Conservation (phyloP, 1,140 invertebrate genomes). For the Armadillidium nasatum region DNA sequence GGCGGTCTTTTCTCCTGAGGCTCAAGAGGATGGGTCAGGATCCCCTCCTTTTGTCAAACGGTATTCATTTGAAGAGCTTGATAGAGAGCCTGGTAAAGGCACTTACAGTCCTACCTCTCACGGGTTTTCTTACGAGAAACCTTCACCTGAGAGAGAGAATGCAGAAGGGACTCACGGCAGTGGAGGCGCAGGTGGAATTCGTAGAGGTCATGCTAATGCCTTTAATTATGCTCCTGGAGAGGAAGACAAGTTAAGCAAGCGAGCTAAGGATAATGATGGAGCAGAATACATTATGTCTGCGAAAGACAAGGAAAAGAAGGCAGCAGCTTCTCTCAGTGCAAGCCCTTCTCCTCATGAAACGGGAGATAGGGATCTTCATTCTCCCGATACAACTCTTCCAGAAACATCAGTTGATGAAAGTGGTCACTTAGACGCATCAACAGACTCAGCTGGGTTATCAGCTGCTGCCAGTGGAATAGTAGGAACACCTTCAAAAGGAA, state of each 20-base stretch:
- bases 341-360: neutral
- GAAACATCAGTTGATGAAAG: slow-evolving; percentile 33
- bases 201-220: slow-evolving; percentile 33
- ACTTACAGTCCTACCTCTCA: slow-evolving; percentile 31
- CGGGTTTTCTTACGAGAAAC: slow-evolving; percentile 36
- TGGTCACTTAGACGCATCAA: neutral
- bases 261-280: neutral
- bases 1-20: slow-evolving; percentile 26
- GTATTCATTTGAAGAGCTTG: slow-evolving; percentile 42
- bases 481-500: slow-evolving; percentile 22
- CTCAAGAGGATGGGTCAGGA: slow-evolving; percentile 21
- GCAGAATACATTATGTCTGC: neutral
- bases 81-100: slow-evolving; percentile 29
- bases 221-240: slow-evolving; percentile 44
- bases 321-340: neutral
- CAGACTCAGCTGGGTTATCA: slow-evolving; percentile 23
- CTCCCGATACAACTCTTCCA: slow-evolving; percentile 24
- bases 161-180: neutral
- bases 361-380: neutral
- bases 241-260: neutral
- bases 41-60: slow-evolving; percentile 36
- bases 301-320: neutral
- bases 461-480: neutral
- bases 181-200: slow-evolving; percentile 17
- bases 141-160: slow-evolving; percentile 1